Evolutionary conservation across 2,797 vertebrate genomes (phyloP), one percentile per base, ranked within the genome.

Genomic region (Gambelia wislizenii): DNA sequence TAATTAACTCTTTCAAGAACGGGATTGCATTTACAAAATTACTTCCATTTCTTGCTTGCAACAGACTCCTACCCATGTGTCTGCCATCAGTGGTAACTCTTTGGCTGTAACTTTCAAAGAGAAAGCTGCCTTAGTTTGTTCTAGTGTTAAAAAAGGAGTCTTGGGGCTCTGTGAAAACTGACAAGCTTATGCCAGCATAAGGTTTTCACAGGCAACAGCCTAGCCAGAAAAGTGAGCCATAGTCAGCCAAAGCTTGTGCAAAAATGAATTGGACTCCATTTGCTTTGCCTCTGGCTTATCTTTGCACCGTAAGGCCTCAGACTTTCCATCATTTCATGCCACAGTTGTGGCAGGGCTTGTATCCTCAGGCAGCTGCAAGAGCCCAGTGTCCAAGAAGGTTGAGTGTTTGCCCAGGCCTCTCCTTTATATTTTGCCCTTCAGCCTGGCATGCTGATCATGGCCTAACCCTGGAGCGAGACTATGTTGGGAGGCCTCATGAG

Each of bases 1-100:
- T 49, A 84, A 30, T 3, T 2, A 69, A 36, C 67, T 36, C 47
- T 27, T 70, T 54, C 44, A 70, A 84, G 69, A 7, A 52, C 64
- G 75, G 33, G 54, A 16, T 86, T 78, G 56, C 33, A 30, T 67
- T 86, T 78, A 49, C 85, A 76, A 16, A 82, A 82, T 61, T 82
- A 42, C 4, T 61, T 61, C 47, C 77, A 42, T 64, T 14, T 33
- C 22, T 16, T 49, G 20, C 5, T 67, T 77, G 56, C 42, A 42
- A 13, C 20, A 42, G 56, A 61, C 61, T 4, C 20, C 25, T 33
- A 30, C 5, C 30, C 47, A 18, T 77, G 75, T 33, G 27, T 4
- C 47, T 33, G 18, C 56, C 36, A 27, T 25, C 9, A 6, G 6
- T 59, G 36, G 36, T 81, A 81, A 61, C 27, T 2, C 4, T 49